These are phyloP conservation scores for Reinhardtius hippoglossoides DNA, from an alignment of 2,113 vertebrate genomes.

Conservation along the genomic window DNA sequence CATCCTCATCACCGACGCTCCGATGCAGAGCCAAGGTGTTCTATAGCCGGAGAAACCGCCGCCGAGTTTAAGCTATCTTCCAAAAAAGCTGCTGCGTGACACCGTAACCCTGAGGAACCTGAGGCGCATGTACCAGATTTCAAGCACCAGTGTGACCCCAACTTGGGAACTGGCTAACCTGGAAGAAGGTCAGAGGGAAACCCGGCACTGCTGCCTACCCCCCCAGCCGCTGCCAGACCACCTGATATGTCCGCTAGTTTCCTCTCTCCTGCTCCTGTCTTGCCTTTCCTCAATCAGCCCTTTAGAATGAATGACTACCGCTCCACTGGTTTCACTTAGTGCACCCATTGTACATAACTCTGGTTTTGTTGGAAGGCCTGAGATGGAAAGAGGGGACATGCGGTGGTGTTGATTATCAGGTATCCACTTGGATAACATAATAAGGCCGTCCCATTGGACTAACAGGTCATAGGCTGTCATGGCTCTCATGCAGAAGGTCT, in stretches of 20 bases:
- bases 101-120: slow-evolving; percentile 66
- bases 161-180: slow-evolving; percentile 85
- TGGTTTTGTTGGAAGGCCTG: slow-evolving; percentile 71
- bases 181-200: slow-evolving; percentile 76
- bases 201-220: slow-evolving; percentile 68
- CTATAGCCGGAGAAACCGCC: slow-evolving; percentile 18
- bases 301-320: slow-evolving; percentile 80
- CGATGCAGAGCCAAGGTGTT: slow-evolving; percentile 26
- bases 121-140: slow-evolving; percentile 76
- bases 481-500: slow-evolving; percentile 65
- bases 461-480: slow-evolving; percentile 70
- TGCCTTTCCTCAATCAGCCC: slow-evolving; percentile 71
- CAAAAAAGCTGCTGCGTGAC: slow-evolving; percentile 53
- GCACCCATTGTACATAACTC: slow-evolving; percentile 78
- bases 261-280: slow-evolving; percentile 62
- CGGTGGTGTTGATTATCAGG: slow-evolving; percentile 73
- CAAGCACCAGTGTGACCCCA: slow-evolving; percentile 78
- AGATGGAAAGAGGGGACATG: slow-evolving; percentile 54
- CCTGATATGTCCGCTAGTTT: slow-evolving; percentile 76
- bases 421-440: slow-evolving; percentile 76
- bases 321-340: slow-evolving; percentile 80
- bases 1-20: slow-evolving; percentile 19
- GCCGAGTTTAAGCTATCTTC: slow-evolving; percentile 39
- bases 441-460: slow-evolving; percentile 65
- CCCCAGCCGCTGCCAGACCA: slow-evolving; percentile 65